Base-by-base conservation (phyloP, 1,140 invertebrate genomes). In the Elysia chlorotica region DNA sequence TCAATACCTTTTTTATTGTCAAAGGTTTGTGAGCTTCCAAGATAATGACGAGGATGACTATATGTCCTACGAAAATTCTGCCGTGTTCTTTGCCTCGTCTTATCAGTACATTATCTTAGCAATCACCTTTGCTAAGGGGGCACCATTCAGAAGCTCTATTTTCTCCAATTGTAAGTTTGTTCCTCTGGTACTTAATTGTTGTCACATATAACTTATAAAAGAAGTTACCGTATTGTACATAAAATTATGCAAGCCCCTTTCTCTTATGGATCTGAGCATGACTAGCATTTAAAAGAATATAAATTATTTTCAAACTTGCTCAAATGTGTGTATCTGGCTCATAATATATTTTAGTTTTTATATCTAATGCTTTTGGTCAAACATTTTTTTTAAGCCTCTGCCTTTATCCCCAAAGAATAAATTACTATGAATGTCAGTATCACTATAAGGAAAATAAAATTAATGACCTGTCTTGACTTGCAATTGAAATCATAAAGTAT, bases 21-120 rank as follows among this genome's bases (percentile, higher is more conserved):
- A n/a, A 71, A 86, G 85, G 85, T 86, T 85, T 80, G 69, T 73
- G 4, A 77, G 78, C 17, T 83, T 78, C 73, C 63, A 73, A 17
- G 67, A 67, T 3, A 83, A 86, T 62, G 75, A 77, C 0, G 82
- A 83, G 33, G 77, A 83, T 38, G 77, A 84, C 35, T 85, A 84
- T 54, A 61, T 3, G 10, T 79, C 79, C 65, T 79, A 85, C 73
- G 85, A 87, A 78, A 89, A 88, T 68, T 83, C 87, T 0, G 86
- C 86, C 0, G 89, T 97, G 21, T 98, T 97, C 85, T 91, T 92
- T 21, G 89, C 95, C 1, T 94, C 94, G 4, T 90, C 92, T 69
- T 95, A 94, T 87, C 95, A 97, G 84, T 97, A 97, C 83, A 92
- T 97, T 23, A 93, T 94, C 37, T 88, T 97, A 75, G 95, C 95